Conservation (phyloP, 2,888 invertebrate genomes). For the Mimumesa dahlbomi region DNA sequence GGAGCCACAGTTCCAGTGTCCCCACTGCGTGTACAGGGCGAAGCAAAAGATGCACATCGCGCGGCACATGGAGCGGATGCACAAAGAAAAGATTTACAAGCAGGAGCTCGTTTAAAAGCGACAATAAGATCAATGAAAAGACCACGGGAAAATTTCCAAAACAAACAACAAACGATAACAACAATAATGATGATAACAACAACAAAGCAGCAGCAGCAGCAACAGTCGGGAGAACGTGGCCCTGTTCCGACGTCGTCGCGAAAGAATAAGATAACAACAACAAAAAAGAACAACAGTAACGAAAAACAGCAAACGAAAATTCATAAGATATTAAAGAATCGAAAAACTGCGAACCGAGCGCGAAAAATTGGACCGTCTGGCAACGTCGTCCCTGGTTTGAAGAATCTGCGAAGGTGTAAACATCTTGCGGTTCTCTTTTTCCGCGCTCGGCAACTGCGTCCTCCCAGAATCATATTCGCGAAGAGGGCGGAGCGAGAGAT, state of each 20-base stretch:
- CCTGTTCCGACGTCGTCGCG: too few relatives aligned
- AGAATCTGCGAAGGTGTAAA: conserved; percentile 1
- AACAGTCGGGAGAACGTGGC: too few relatives aligned
- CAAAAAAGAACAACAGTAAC: too few relatives aligned
- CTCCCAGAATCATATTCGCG: conserved; percentile 31
- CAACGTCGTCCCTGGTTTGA: conserved; percentile 36
- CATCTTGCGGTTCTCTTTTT: conserved; percentile 15
- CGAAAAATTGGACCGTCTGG: conserved; percentile 41
- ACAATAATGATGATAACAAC: too few relatives aligned
- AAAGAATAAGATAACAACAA: too few relatives aligned
- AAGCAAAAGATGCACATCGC: conserved; percentile 81
- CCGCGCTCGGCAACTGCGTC: conserved; percentile 40
- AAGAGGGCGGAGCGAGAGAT: conserved; percentile 17
- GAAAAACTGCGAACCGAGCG: too few relatives aligned
- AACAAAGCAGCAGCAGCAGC: too few relatives aligned
- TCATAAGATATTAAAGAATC: too few relatives aligned
- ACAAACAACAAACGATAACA: too few relatives aligned
- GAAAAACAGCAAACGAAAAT: too few relatives aligned
- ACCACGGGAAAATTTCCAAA: too few relatives aligned
- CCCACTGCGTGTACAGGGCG: conserved; percentile 79
- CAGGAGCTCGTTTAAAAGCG: conserved; percentile 77
- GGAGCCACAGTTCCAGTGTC: conserved; percentile 80
- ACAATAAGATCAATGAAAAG: too few relatives aligned
- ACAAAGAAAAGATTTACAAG: conserved; percentile 80
- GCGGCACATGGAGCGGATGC: conserved; percentile 81